Percentiles rank a stretch among this genome's conserved stretches.
phyloP scores from a whole-genome alignment of 2,888 invertebrate species.

The Acheta domesticus region DNA sequence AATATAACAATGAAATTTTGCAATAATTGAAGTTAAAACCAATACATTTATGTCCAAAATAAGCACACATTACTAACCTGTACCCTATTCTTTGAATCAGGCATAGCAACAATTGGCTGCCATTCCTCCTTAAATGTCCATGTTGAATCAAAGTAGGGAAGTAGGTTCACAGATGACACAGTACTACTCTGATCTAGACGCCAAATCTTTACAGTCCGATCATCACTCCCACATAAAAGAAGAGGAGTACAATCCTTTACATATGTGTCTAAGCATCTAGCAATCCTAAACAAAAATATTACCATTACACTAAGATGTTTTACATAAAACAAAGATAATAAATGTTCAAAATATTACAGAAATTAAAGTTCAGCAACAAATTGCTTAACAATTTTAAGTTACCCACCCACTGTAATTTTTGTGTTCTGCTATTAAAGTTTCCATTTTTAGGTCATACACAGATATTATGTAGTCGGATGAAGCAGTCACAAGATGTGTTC shows the following conservation, averaged over 20 bases:
- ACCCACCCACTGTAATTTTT: slow-evolving; percentile 42
- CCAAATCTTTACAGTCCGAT: slow-evolving; percentile 44
- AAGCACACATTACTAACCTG: slow-evolving; percentile 20
- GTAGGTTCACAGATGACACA: slow-evolving; percentile 38
- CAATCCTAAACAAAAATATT: slow-evolving; percentile 37
- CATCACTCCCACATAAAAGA: slow-evolving; percentile 44
- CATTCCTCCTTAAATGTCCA: slow-evolving; percentile 36
- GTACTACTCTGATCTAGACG: slow-evolving; percentile 42
- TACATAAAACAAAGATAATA: background rate
- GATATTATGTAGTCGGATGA: slow-evolving; percentile 48
- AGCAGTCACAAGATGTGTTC: slow-evolving; percentile 48
- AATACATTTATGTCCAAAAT: no score
- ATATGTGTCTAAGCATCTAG: slow-evolving; percentile 44
- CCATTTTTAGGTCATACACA: slow-evolving; percentile 45
- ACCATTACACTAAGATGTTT: background rate
- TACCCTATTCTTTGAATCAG: slow-evolving; percentile 38
- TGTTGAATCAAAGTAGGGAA: slow-evolving; percentile 41
- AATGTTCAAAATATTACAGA: no score
- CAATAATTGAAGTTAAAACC: no score
- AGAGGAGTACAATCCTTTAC: slow-evolving; percentile 42
- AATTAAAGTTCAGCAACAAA: background rate
- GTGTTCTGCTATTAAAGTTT: slow-evolving; percentile 36
- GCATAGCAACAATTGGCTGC: slow-evolving; percentile 24
- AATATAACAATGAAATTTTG: no score
- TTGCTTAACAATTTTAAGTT: slow-evolving; percentile 30